Evolutionary conservation across 1,140 invertebrate species (phyloP), one percentile per base, ranked within the genome.

Genomic region (Drosophila bifasciata): DNA sequence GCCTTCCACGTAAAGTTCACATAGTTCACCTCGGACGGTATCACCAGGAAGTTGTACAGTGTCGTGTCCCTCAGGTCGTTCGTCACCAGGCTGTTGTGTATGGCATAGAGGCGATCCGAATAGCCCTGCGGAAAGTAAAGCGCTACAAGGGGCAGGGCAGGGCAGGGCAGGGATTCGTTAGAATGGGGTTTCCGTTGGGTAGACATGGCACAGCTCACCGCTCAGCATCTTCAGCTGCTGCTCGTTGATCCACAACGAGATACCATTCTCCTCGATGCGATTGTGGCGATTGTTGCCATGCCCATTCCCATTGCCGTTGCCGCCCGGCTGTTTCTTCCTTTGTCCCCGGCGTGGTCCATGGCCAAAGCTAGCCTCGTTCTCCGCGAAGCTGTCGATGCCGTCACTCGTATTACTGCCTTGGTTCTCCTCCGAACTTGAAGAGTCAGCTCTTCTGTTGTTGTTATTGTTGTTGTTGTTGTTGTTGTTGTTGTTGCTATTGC

Each of bases 1-100:
- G 97, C 95, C 90, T 96, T 96, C 97, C 97, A 98, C 6, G 97
- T 98, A 83, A 98, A 98, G 92, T 98, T 98, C 3, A 98, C 96
- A 81, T 95, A 95, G 45, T 95, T 95, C 32, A 98, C 96, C 93
- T 98, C 97, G 13, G 96, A 96, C 0, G 97, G 97, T 83, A 98
- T 98, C 19, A 97, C 94, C 52, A 98, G 92, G 90, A 97, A 96
- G 79, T 95, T 95, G 77, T 97, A 97, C 78, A 98, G 96, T 89
- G 97, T 96, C 4, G 96, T 97, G 91, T 98, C 97, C 52, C 97
- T 91, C 51, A 98, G 94, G 91, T 97, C 97, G 5, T 96, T 95
- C 11, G 96, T 92, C 44, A 98, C 96, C 83, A 94, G 94, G 28
- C 97, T 97, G 91, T 98, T 96, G 44, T 94, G 93, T 72, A 98